These are phyloP conservation scores for Drosophila formosana DNA, from an alignment of 2,888 invertebrate species.

Conservation along the genomic window DNA sequence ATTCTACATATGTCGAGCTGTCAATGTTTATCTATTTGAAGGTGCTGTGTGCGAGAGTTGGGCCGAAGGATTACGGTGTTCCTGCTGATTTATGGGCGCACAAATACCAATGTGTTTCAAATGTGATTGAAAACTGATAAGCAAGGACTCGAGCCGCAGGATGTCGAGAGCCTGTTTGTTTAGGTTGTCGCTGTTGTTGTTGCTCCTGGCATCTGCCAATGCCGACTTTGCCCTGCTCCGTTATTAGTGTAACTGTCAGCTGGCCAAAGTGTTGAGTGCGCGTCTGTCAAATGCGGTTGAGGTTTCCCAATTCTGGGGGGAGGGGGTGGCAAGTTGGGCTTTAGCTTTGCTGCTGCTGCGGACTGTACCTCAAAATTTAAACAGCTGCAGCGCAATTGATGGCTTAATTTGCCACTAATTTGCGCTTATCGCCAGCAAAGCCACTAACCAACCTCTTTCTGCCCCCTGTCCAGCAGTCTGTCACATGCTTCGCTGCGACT, in stretches of 20 bases:
- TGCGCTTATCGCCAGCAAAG: constrained; percentile 65
- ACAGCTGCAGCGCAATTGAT: constrained; percentile 64
- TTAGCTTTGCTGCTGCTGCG: neutral
- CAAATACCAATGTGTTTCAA: constrained; percentile 73
- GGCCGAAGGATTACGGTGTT: constrained; percentile 68
- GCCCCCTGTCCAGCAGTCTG: neutral
- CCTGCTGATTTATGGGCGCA: constrained; percentile 75
- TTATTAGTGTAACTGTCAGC: constrained; percentile 79
- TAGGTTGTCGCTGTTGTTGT: constrained; percentile 19
- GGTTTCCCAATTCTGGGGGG: constrained; percentile 32
- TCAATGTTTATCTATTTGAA: constrained; percentile 77
- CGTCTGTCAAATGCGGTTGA: constrained; percentile 74
- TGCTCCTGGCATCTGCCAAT: constrained; percentile 17
- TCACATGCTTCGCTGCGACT: constrained; percentile 28
- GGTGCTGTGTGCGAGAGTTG: constrained; percentile 39
- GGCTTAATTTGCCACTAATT: constrained; percentile 81
- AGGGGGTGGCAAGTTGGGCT: neutral
- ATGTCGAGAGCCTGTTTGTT: constrained; percentile 44
- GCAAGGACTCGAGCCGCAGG: constrained; percentile 44
- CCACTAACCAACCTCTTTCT: neutral
- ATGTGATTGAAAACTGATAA: constrained; percentile 81
- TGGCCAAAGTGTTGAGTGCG: constrained; percentile 77
- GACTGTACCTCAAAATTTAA: constrained; percentile 45
- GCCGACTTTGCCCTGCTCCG: neutral
- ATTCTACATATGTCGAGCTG: constrained; percentile 78